These are phyloP conservation scores for Acanthurus lineatus DNA, from an alignment of 2,797 vertebrate species.

Conservation along the genomic window DNA sequence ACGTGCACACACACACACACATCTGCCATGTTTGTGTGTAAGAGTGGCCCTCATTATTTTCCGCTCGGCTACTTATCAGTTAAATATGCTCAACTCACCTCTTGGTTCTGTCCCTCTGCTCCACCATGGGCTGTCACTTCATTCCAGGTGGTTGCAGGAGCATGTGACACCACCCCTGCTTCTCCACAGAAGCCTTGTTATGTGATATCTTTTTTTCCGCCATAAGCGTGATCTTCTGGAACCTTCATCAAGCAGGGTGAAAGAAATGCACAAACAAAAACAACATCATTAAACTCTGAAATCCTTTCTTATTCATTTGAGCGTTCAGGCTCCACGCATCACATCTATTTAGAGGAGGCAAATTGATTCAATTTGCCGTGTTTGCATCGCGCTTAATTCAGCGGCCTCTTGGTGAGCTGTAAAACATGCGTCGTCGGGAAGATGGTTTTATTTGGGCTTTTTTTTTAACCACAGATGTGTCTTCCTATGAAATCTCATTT, in stretches of 20 bases:
- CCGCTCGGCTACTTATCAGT: constrained; percentile 64
- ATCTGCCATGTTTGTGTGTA: constrained; percentile 34
- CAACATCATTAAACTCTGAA: constrained; percentile 80
- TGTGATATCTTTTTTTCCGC: constrained; percentile 69
- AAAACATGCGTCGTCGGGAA: constrained; percentile 60
- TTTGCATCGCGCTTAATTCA: constrained; percentile 80
- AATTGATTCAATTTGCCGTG: constrained; percentile 85
- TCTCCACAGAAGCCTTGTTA: constrained; percentile 49
- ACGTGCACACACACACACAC: neutral
- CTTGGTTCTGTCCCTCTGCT: constrained; percentile 56
- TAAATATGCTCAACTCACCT: constrained; percentile 67
- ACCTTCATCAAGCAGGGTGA: constrained; percentile 65
- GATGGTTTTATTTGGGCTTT: constrained; percentile 55
- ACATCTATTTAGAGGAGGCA: constrained; percentile 81
- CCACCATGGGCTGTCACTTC: constrained; percentile 49
- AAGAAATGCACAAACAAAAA: constrained; percentile 70
- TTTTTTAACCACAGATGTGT: constrained; percentile 57
- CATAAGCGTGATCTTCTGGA: constrained; percentile 66
- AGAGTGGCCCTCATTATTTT: constrained; percentile 34
- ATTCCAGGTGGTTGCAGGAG: constrained; percentile 51
- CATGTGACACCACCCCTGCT: constrained; percentile 26
- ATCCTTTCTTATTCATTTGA: constrained; percentile 76
- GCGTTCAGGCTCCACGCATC: constrained; percentile 71
- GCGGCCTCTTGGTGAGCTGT: constrained; percentile 73
- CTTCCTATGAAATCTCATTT: constrained; percentile 75